Conservation (phyloP, 2,113 vertebrate genomes). For the Saguinus midas region DNA sequence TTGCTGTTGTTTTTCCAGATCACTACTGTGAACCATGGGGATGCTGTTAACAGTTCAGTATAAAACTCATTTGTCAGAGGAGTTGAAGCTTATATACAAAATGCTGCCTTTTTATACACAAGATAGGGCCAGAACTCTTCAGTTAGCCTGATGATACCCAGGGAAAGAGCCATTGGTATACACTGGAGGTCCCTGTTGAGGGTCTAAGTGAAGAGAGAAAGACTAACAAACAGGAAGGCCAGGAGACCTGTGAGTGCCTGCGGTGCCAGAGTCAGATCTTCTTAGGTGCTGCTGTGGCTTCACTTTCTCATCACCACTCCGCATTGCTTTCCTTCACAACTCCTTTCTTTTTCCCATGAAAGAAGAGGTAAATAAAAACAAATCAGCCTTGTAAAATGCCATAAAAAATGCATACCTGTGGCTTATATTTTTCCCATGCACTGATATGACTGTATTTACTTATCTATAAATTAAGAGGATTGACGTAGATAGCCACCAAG, state of each 20-base stretch:
- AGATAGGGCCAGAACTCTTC: not conserved
- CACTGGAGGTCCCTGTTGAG: too few relatives aligned
- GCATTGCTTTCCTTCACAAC: not conserved
- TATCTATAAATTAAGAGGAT: not conserved
- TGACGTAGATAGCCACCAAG: not conserved
- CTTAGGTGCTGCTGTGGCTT: too few relatives aligned
- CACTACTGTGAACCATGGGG: not conserved
- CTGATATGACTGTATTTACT: too few relatives aligned
- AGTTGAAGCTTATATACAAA: not conserved
- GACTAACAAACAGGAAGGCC: not conserved
- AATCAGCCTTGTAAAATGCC: not conserved
- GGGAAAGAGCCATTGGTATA: not conserved
- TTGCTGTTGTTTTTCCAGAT: not conserved
- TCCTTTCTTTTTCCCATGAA: not conserved
- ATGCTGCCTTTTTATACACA: not conserved
- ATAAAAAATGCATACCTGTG: not conserved
- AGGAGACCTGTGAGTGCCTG: fast-evolving
- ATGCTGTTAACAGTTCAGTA: not conserved
- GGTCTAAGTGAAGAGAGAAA: not conserved
- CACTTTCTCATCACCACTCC: not conserved
- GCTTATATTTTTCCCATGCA: not conserved
- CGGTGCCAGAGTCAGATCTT: fast-evolving
- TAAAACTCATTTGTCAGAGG: not conserved
- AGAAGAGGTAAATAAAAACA: not conserved
- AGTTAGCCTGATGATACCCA: not conserved